Percentiles rank a stretch among this genome's conserved stretches.
Conservation (phyloP, 2,797 vertebrate genomes). For the Coluber constrictor region DNA sequence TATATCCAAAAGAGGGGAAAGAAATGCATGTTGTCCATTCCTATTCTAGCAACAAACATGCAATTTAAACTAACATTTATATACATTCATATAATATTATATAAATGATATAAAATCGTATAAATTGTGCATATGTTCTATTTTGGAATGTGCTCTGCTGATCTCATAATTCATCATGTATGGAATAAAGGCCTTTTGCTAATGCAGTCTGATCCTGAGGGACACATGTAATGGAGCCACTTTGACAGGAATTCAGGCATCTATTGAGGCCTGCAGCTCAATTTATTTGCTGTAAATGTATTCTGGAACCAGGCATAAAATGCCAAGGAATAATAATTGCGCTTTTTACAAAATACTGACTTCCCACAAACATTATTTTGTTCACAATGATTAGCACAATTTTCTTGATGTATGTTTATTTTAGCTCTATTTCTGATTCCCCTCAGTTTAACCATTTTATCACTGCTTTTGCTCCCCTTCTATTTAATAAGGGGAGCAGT, state of each 20-base stretch:
- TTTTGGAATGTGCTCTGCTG: conserved; percentile 52
- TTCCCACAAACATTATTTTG: conserved; percentile 49
- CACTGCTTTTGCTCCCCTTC: not conserved
- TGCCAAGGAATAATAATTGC: conserved; percentile 33
- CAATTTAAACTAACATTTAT: not conserved
- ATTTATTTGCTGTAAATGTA: conserved; percentile 60
- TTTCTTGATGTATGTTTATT: conserved; percentile 46
- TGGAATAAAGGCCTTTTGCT: conserved; percentile 62
- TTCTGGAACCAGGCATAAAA: not conserved
- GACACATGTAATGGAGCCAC: conserved; percentile 70
- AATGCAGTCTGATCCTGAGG: conserved; percentile 70
- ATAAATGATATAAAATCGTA: not conserved
- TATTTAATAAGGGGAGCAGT: not conserved
- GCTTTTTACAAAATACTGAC: conserved; percentile 21
- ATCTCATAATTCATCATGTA: conserved; percentile 61
- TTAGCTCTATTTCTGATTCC: conserved; percentile 13
- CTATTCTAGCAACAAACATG: conserved; percentile 51
- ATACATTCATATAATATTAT: not conserved
- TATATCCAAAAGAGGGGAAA: not conserved
- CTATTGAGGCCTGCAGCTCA: conserved; percentile 60
- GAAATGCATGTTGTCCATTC: conserved; percentile 67
- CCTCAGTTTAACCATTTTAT: conserved; percentile 28
- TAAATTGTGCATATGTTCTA: conserved; percentile 5
- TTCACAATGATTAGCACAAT: conserved; percentile 51
- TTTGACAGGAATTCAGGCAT: conserved; percentile 68